Base-by-base conservation (phyloP, 2,888 invertebrate genomes). In the Caenorhabditis wallacei region DNA sequence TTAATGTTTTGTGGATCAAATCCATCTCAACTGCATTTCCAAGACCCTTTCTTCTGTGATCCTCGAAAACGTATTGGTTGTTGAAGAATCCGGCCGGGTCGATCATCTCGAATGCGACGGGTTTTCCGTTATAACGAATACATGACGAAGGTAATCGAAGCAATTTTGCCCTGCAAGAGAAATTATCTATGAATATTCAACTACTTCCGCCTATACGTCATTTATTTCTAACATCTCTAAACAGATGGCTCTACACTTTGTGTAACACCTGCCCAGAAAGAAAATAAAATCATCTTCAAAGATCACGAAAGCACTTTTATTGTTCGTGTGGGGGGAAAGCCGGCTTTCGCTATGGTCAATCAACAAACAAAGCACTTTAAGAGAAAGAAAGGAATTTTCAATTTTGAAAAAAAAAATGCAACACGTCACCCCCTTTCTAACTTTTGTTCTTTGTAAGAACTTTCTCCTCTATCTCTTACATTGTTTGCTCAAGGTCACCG, bases 71-170 rank as follows among this genome's bases (percentile, higher is more conserved):
- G 54, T 59, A 87, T 56, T 85, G 87, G 56, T 87, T 84, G 66
- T 87, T 87, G 68, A 85, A 83, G 63, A 87, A 87, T 13, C 87
- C 87, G 16, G 84, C 81, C 0, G 87, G 87, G 64, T 87, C 87
- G 2, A 84, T 75, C 87, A 87, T 87, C 54, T 87, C 87, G 66
- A 87, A 87, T n/a, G 87, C 87, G 1, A 87, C 85, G 1, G 85
- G 87, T 37, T 80, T 57, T 3, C 85, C 85, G n/a, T 72, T 70
- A 68, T 63, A 80, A 13, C 83, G 66, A 7, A 87, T 54, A 63
- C 87, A 87, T 20, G 87, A 68, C 1, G 85, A 85, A 37, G 87
- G 87, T 37, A 87, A 68, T 40, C 83, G 59, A 43, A 57, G 54
- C 20, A 87, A 59, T 72, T 87, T 87, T 0, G 87, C 85, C 79